Base-by-base conservation (phyloP, 2,888 invertebrate species). In the Mythimna vitellina region DNA sequence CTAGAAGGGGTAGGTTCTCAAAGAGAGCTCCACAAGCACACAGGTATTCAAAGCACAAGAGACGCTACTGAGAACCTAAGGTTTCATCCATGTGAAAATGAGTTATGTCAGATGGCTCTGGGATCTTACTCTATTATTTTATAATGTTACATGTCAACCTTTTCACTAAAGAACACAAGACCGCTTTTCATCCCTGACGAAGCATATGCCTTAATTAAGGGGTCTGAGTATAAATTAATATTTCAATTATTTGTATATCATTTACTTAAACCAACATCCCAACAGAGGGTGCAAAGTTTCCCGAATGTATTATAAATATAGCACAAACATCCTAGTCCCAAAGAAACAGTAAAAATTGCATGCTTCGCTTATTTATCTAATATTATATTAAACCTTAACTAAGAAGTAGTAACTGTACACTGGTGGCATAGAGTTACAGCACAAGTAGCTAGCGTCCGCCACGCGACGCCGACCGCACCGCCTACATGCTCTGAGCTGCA, bases 311-410 rank as follows among this genome's bases (percentile, higher is more conserved):
- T 29, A n/a, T n/a, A 73, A 63, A 66, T 60, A 65, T 65, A 67
- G 68, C 62, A 60, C 61, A 70, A 61, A 35, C 57, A 10, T 63
- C 42, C 8, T 76, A 53, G 9, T 20, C n/a, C 62, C 29, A 57
- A 62, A 71, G 38, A 72, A 73, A 75, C 68, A 51, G 56, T 68
- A 66, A 67, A 75, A 81, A 79, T 76, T 57, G 74, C 65, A 73
- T 63, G 20, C 62, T 85, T 64, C 53, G 65, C 86, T 82, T 85
- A 82, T 64, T 73, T 14, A 35, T 70, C 64, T 86, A 83, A 69
- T 65, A 67, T 65, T 78, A 66, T 64, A 22, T 68, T 72, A 72
- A 66, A 66, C 60, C 64, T 53, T 73, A 83, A 63, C 58, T 76
- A 83, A 58, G 42, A 74, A 75, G 60, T 73, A 76, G 61, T 76